Evolutionary conservation across 2,888 invertebrate species (phyloP), one percentile per base, ranked within the genome.

Genomic region (Cordilura impudica): DNA sequence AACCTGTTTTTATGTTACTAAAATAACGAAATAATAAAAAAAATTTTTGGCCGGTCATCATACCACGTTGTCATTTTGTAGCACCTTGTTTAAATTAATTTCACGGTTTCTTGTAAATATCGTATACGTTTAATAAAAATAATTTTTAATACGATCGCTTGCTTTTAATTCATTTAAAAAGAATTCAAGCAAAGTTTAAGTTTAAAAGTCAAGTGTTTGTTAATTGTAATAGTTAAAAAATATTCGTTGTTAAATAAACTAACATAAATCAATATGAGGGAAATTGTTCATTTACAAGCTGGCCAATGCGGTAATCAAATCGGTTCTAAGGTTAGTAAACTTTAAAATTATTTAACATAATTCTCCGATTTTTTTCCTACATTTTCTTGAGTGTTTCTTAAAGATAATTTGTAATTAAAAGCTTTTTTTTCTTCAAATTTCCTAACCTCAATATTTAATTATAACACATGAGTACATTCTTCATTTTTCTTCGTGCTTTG

Each of bases 221-320:
- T 71, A 49, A 0, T 39, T n/a, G n/a, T n/a, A n/a, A n/a, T 14
- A 12, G 60, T 19, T 69, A 31, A 58, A 23, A 43, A 39, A 21
- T 51, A 19, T 26, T 26, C 6, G 5, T 12, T 39, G 4, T 39
- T 39, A 8, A 63, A 23, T 29, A n/a, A 70, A 35, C 1, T 18
- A 31, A n/a, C n/a, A n/a, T n/a, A n/a, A 43, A 69, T 45, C 78
- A 85, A 90, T 84, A 97, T 97, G 97, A 94, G 97, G 91, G 97
- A 97, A 94, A 97, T 97, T 86, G 96, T 97, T 83, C 96, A 97
- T 90, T 91, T 97, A 82, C 97, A 97, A 90, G 96, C 94, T 78
- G 96, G 96, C 77, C 96, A 97, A 90, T 97, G 96, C 89, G 96
- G 96, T 82, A 97, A 97, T 90, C 97, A 97, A 91, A 96, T 97